Base-by-base conservation (phyloP, 2,888 invertebrate species). In the Psylliodes chrysocephalus region DNA sequence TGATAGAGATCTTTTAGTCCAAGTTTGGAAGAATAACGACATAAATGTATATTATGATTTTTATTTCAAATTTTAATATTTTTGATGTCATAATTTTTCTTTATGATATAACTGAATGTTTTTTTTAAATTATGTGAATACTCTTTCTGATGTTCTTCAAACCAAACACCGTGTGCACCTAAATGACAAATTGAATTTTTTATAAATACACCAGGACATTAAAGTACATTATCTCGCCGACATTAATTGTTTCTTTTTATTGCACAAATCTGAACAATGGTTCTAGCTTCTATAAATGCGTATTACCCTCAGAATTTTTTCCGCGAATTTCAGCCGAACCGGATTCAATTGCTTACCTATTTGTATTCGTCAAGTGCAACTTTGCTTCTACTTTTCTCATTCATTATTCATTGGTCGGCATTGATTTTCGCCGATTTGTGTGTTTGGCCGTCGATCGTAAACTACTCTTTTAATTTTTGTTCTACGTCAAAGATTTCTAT, bases 341-440 rank as follows among this genome's bases (percentile, higher is more conserved):
- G 59, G 49, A 59, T 59, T 59, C 59, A 59, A 59, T 59, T 49
- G 49, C 40, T 28, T 40, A 40, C 49, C 49, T 38, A 59, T 59
- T 59, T 59, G 59, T 59, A 59, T 59, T 59, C 59, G 49, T 59
- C 59, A 59, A 59, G 59, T 59, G 49, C 28, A 59, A 59, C 59
- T 49, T 49, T 49, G 40, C 59, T 51, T 59, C 59, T 59, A 38
- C 28, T 49, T 40, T 59, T 59, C 59, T 59, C 59, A 59, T 59
- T 59, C 49, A 59, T 59, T 59, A 59, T 59, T 59, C 59, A 59
- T 59, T 49, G 15, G 59, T 25, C 40, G 59, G 49, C 59, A 59
- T 59, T 59, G 59, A 59, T 59, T 59, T 59, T 59, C 59, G 59
- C 49, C 59, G 59, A 59, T 59, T 59, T 59, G 40, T 59, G 59